Evolutionary conservation across 1,140 invertebrate species (phyloP).

Genomic region (Lordiphosa stackelbergi): DNA sequence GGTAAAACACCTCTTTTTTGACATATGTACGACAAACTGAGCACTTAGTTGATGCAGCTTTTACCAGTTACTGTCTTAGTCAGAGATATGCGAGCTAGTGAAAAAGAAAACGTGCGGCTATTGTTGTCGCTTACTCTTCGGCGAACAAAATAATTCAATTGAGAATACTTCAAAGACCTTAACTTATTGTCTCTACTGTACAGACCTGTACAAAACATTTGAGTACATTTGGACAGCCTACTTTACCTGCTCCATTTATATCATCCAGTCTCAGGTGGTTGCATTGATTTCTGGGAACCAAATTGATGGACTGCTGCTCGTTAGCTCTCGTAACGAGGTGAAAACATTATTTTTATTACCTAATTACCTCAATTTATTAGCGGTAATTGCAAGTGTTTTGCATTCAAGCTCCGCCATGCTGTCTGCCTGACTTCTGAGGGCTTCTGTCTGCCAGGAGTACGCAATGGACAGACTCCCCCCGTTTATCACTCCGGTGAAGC

Average conservation of each 20-base stretch:
- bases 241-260: slow-evolving; percentile 9
- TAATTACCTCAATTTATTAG: slow-evolving; percentile 75
- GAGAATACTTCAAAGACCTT: no score
- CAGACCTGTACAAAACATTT: no score
- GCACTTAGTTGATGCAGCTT: no score
- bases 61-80: no score
- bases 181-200: no score
- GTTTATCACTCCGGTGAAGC: slow-evolving; percentile 23
- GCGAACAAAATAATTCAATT: no score
- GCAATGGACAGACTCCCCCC: slow-evolving; percentile 9
- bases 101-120: no score
- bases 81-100: no score
- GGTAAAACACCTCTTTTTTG: no score
- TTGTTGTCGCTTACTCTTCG: no score
- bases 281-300: slow-evolving; percentile 30
- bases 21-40: no score
- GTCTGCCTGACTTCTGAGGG: slow-evolving; percentile 31
- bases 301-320: slow-evolving; percentile 39
- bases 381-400: slow-evolving; percentile 56
- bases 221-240: neutral
- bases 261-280: slow-evolving; percentile 32
- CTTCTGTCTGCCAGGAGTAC: neutral
- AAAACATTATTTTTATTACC: slow-evolving; percentile 76
- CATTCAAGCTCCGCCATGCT: slow-evolving; percentile 49
- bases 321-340: slow-evolving; percentile 51